Conservation (phyloP, 2,113 vertebrate genomes). For the Anhinga anhinga region DNA sequence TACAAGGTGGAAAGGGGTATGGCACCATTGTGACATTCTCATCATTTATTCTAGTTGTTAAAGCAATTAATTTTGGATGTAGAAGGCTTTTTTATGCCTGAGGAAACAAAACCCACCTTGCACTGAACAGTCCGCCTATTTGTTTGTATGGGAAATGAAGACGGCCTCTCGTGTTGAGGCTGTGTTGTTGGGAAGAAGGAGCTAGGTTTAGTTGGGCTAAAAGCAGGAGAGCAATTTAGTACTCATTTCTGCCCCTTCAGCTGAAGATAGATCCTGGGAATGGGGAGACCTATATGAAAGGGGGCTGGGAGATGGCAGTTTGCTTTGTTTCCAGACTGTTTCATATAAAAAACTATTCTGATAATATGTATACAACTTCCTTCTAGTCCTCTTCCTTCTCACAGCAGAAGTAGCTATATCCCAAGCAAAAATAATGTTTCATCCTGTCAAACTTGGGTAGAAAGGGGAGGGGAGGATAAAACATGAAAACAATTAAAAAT, state of each 20-base stretch:
- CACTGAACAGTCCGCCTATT: neutral
- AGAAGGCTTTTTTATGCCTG: neutral
- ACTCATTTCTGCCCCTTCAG: neutral
- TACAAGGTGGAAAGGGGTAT: neutral
- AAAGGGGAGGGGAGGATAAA: constrained; percentile 49
- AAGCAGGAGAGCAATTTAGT: neutral
- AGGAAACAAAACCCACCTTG: neutral
- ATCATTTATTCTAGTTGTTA: neutral
- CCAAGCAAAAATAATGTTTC: constrained; percentile 56
- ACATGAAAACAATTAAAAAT: constrained; percentile 67
- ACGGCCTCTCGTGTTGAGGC: accelerated
- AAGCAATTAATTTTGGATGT: neutral
- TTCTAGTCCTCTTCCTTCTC: neutral
- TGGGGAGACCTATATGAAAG: neutral
- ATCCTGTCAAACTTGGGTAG: constrained; percentile 59
- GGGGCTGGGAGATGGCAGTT: neutral
- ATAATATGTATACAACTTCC: constrained; percentile 24
- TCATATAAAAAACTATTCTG: neutral
- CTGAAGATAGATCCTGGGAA: constrained; percentile 2
- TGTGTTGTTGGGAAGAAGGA: neutral
- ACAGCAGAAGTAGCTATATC: constrained; percentile 9
- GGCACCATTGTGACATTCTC: neutral
- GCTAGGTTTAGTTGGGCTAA: neutral
- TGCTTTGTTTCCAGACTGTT: constrained; percentile 2
- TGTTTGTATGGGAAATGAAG: neutral